A percentile compares a stretch with the other conserved stretches of the same genome.
Evolutionary conservation across 1,140 invertebrate species (phyloP).

Genomic region (Aplysia californica): DNA sequence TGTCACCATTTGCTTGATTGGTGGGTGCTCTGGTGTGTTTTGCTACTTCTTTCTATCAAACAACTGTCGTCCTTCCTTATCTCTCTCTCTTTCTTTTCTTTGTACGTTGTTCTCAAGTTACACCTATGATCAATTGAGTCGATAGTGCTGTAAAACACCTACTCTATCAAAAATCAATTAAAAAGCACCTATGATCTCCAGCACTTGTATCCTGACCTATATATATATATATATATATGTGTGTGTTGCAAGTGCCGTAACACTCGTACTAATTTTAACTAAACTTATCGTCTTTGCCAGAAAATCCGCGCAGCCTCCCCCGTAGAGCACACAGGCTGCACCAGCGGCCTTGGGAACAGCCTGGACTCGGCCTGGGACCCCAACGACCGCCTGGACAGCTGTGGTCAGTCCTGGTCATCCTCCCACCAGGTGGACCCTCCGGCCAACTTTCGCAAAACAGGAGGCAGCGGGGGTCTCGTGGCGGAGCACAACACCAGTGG

Average conservation of each 20-base stretch:
- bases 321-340: not conserved
- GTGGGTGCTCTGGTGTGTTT: too few relatives aligned
- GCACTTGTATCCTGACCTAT: not conserved
- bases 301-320: not conserved
- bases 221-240: not conserved
- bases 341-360: constrained; percentile 1
- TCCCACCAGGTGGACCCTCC: not conserved
- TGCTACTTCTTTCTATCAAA: too few relatives aligned
- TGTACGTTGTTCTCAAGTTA: not conserved
- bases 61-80: too few relatives aligned
- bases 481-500: not conserved
- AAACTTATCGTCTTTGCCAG: not conserved
- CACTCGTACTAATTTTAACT: too few relatives aligned
- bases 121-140: not conserved
- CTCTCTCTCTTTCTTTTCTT: too few relatives aligned
- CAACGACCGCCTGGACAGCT: not conserved
- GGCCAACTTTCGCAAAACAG: not conserved
- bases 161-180: not conserved
- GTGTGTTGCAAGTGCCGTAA: not conserved
- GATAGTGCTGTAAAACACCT: not conserved
- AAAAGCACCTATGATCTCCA: not conserved
- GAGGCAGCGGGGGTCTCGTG: not conserved
- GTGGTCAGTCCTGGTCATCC: not conserved
- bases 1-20: too few relatives aligned
- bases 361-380: not conserved